These are phyloP conservation scores for Acanthosepion lycidas DNA, from an alignment of 2,888 invertebrate genomes.

Conservation along the genomic window DNA sequence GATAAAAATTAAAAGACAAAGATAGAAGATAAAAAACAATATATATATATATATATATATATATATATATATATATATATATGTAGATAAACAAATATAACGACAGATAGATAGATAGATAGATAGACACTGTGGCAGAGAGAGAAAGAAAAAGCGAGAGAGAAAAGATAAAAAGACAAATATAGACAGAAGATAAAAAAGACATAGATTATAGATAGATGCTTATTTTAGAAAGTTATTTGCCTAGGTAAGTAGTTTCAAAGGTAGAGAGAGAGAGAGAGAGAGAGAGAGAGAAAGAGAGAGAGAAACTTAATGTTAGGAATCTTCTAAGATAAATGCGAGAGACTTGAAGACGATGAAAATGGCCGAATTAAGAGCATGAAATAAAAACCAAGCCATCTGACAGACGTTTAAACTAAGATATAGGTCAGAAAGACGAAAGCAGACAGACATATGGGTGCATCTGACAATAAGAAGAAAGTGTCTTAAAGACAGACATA, in stretches of 20 bases:
- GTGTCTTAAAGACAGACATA: not conserved
- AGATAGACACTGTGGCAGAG: not conserved
- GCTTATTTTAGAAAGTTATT: too few relatives aligned
- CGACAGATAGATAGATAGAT: not conserved
- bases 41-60: not conserved
- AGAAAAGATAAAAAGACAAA: too few relatives aligned
- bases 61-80: not conserved
- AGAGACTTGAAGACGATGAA: not conserved
- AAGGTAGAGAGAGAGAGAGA: not conserved
- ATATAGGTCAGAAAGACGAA: not conserved
- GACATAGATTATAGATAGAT: too few relatives aligned
- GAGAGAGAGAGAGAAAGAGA: not conserved
- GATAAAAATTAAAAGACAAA: too few relatives aligned
- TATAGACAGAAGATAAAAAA: too few relatives aligned
- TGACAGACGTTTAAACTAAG: not conserved
- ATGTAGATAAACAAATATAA: not conserved
- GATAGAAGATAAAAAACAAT: not conserved
- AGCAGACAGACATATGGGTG: slow-evolving; percentile 33
- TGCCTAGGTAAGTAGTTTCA: not conserved
- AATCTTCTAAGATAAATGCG: not conserved
- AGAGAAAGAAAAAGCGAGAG: too few relatives aligned
- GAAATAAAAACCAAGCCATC: not conserved
- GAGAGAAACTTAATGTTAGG: too few relatives aligned
- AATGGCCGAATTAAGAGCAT: not conserved
- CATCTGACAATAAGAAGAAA: not conserved